Evolutionary conservation across 2,113 vertebrate genomes (phyloP), one percentile per base, ranked within the genome.

Genomic region (Origma solitaria): DNA sequence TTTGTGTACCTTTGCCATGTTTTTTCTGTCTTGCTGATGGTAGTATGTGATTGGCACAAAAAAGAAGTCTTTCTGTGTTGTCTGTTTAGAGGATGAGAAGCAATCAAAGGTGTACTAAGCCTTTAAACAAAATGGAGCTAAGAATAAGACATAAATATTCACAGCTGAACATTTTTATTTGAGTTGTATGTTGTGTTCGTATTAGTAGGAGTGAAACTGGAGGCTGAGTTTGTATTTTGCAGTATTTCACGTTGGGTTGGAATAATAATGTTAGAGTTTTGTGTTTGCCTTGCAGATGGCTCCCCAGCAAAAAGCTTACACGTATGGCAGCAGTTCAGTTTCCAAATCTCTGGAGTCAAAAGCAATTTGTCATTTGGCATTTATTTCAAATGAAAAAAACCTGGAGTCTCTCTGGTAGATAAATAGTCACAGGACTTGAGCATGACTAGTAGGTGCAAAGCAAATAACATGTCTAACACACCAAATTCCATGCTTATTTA

Each of bases 371-470:
- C 51, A 51, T 78, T 71, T 94, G 84, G 53, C 56, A 91, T 91
- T 95, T 79, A 69, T 95, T 95, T 89, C 45, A 80, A 69, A 91
- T 61, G 23, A 82, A 82, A 78, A 85, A 92, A 69, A 24, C 40
- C 33, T 65, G 44, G 40, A 56, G 6, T 47, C 22, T 80, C 50
- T 71, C 51, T 84, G 28, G 54, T 80, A 87, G 92, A 90, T 64
- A 87, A 87, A 85, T 35, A 93, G 62, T 72, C 62, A 82, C 17
- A 91, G 60, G 40, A 82, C 23, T 72, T 60, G 69, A 68, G 18
- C 58, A 82, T 94, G 66, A 69, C 30, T 82, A 58, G 54, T 45
- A 90, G 50, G 15, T 71, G 25, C 31, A 95, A 78, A 78, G 79
- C 30, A 79, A 88, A 86, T 71, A 88, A 79, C 57, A 21, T 35